These are phyloP conservation scores for Hesperia comma DNA, from an alignment of 2,888 invertebrate genomes.

Conservation along the genomic window DNA sequence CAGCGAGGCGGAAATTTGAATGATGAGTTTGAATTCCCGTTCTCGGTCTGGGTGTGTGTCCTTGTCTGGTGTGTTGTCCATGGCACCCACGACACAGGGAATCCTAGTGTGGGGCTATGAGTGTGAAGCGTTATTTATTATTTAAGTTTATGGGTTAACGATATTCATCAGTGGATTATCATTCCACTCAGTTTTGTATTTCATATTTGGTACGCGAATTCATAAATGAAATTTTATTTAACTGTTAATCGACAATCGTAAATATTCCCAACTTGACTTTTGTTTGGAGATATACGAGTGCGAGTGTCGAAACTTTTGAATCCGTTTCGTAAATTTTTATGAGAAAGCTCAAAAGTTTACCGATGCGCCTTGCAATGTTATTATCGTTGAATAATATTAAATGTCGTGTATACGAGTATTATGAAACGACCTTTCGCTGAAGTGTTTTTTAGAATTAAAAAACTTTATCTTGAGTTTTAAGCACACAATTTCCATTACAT, in stretches of 20 bases:
- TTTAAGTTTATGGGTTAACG: too few relatives aligned
- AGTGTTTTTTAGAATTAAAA: slow-evolving; percentile 37
- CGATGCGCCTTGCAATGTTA: not conserved
- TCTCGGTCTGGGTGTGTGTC: too few relatives aligned
- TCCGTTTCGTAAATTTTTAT: slow-evolving; percentile 19
- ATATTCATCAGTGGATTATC: too few relatives aligned
- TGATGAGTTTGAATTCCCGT: too few relatives aligned
- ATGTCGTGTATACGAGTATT: not conserved
- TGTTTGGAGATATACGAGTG: slow-evolving; percentile 17
- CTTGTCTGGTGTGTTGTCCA: too few relatives aligned
- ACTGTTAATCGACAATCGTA: slow-evolving; percentile 24
- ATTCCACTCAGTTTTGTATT: not conserved
- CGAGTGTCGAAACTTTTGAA: slow-evolving; percentile 14
- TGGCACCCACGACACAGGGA: too few relatives aligned
- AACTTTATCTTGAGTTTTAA: slow-evolving; percentile 30
- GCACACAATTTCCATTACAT: slow-evolving; percentile 54
- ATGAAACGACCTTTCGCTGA: slow-evolving; percentile 13
- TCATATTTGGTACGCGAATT: not conserved
- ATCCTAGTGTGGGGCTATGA: too few relatives aligned
- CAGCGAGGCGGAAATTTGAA: too few relatives aligned
- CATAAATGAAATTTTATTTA: not conserved
- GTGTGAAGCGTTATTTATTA: too few relatives aligned
- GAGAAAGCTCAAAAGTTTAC: slow-evolving; percentile 16
- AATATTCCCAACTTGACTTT: slow-evolving; percentile 23
- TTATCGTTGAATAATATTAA: not conserved